Base-by-base conservation (phyloP, 2,888 invertebrate genomes). In the Hirtodrosophila alboralis region DNA sequence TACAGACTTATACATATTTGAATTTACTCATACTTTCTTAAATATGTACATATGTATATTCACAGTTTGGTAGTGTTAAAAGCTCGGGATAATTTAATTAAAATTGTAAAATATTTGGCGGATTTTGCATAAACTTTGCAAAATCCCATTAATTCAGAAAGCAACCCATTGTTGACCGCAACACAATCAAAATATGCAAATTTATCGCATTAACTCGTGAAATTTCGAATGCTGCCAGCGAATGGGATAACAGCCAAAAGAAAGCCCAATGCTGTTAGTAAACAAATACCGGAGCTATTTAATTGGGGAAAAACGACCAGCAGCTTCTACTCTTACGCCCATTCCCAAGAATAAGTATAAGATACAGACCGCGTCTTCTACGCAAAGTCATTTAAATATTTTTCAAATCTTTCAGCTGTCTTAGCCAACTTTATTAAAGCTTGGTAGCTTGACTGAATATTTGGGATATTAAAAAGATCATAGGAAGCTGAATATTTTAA, bases 161-260 rank as follows among this genome's bases (percentile, higher is more conserved):
- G 75, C 79, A 75, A 81, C 85, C 83, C 83, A 80, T 84, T 83
- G 75, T 87, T 87, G 87, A 86, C 86, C 88, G 77, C 88, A 87
- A 85, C 84, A 85, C 72, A 87, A 86, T 86, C 86, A 86, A 86
- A 87, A 88, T 86, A 88, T 88, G 88, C 88, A 88, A 88, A 88
- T 88, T 78, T 84, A 85, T 84, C 80, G 87, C 87, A 88, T 88
- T 88, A 88, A 88, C 79, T 87, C 81, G 86, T 72, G 77, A 81
- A 74, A 75, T 75, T 75, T 67, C 56, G 43, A 75, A 63, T 65
- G 75, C 38, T 53, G 37, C 26, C 51, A 56, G 38, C 59, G 70
- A 71, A 73, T 63, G 49, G 58, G 53, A 43, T 58, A 49, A 51
- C 38, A 65, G 53, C 56, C n/a, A n/a, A 36, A 67, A 59, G 68